These are phyloP conservation scores for Epirrhoe alternata DNA, from an alignment of 2,888 invertebrate species.

Conservation along the genomic window DNA sequence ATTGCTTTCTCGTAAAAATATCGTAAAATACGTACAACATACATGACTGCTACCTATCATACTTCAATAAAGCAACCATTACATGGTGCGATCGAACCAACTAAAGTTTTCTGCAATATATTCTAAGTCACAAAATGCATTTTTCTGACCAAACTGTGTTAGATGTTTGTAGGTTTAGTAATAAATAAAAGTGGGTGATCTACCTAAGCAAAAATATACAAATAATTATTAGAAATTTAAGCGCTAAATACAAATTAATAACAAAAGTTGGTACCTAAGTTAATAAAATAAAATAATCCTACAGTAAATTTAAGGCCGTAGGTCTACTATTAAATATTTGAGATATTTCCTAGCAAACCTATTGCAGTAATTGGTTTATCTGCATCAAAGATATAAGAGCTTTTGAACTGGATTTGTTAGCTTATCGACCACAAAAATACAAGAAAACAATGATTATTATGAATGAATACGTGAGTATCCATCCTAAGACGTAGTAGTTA, in stretches of 20 bases:
- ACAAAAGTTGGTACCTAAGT: background rate
- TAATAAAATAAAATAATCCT: no score
- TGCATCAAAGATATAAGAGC: background rate
- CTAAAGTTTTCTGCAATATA: slow-evolving; percentile 36
- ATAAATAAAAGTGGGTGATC: slow-evolving; percentile 1
- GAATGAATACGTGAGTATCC: background rate
- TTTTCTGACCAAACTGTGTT: slow-evolving; percentile 10
- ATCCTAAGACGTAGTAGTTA: no score
- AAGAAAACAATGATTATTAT: background rate
- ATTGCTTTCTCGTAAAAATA: slow-evolving; percentile 70
- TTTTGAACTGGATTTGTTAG: background rate
- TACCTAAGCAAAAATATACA: slow-evolving; percentile 26
- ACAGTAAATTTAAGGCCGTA: no score
- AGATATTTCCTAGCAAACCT: background rate
- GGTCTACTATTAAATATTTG: background rate
- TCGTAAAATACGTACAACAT: slow-evolving; percentile 67
- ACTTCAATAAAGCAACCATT: slow-evolving; percentile 71
- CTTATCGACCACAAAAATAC: background rate
- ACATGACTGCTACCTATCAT: slow-evolving; percentile 28
- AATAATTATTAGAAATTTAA: slow-evolving; percentile 48
- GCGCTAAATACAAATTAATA: background rate
- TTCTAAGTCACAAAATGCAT: slow-evolving; percentile 12
- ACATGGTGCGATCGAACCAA: slow-evolving; percentile 63
- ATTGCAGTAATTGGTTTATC: background rate
- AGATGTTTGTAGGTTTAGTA: background rate